Base-by-base conservation (phyloP, 1,140 invertebrate species). In the Nephila pilipes region DNA sequence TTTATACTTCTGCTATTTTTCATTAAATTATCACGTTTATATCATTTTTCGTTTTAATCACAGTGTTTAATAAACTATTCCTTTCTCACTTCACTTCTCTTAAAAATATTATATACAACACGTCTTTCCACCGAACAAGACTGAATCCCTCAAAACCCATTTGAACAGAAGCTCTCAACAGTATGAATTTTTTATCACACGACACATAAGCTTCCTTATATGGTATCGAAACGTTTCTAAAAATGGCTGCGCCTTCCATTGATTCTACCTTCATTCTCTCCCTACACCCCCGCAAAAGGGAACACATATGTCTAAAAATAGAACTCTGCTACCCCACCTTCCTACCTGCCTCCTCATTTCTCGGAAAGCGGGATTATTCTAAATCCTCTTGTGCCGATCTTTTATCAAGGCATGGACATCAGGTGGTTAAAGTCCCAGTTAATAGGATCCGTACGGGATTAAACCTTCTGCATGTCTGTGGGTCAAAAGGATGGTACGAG, bases 261-360 rank as follows among this genome's bases (percentile, higher is more conserved):
- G 87, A 88, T 88, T 54, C 32, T 22, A n/a, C 29, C 25, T 60
- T 81, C 38, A 10, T 22, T 81, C 22, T 3, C n/a, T 87, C 57
- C 85, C 81, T 1, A 75, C 65, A 46, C 81, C 81, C 57, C 55
- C 85, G 25, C 58, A 36, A 60, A 3, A 5, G 12, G 22, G 65
- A 54, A 88, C 87, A 29, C 29, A 46, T 88, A 57, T 25, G 75
- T 88, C 87, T 88, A 88, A 88, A 88, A 88, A 88, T 88, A 88
- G 87, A 65, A 69, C 87, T 29, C 63, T 75, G 14, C 12, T 38
- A 29, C 80, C 32, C 32, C 69, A 18, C 29, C 69, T 3, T 16
- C 18, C 29, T 75, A 75, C 69, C 29, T 75, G 69, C 29, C 29
- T 18, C 69, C 16, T 14, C 0, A 18, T 25, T 36, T 18, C 69